A percentile compares a stretch with the other conserved stretches of the same genome.
phyloP scores from a whole-genome alignment of 2,113 vertebrate species.

The Isurus oxyrinchus region DNA sequence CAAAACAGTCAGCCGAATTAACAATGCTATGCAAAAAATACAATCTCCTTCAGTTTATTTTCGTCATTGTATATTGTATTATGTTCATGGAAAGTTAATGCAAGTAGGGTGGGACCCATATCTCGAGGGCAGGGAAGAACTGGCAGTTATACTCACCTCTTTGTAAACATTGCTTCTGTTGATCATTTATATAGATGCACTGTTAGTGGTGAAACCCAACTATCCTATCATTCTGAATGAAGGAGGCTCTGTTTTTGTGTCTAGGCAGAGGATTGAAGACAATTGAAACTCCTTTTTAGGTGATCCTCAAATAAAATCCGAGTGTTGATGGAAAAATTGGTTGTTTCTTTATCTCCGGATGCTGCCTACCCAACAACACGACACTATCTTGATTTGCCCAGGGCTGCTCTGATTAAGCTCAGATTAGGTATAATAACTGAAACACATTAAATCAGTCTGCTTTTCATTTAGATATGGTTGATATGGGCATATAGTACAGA shows the following conservation, averaged over 20 bases:
- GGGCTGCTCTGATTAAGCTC: background rate
- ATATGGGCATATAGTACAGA: background rate
- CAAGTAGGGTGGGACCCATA: constrained; percentile 3
- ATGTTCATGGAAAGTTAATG: background rate
- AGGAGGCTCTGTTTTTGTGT: constrained; percentile 1
- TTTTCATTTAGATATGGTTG: background rate
- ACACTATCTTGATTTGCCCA: background rate
- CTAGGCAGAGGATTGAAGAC: background rate
- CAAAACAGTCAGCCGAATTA: background rate
- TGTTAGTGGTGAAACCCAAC: background rate
- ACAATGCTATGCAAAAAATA: background rate
- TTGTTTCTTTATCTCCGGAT: background rate
- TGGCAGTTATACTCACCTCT: background rate
- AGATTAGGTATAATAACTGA: background rate
- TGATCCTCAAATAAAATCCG: background rate
- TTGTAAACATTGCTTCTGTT: background rate
- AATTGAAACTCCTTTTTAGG: background rate
- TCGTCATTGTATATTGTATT: background rate
- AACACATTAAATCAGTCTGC: background rate
- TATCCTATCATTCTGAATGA: constrained; percentile 1
- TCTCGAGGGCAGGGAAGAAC: constrained; percentile 7
- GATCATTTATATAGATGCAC: background rate
- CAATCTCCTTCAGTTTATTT: background rate
- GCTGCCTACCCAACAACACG: background rate
- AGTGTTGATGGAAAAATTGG: background rate